phyloP scores from a whole-genome alignment of 2,113 vertebrate species.

The Osmerus mordax region DNA sequence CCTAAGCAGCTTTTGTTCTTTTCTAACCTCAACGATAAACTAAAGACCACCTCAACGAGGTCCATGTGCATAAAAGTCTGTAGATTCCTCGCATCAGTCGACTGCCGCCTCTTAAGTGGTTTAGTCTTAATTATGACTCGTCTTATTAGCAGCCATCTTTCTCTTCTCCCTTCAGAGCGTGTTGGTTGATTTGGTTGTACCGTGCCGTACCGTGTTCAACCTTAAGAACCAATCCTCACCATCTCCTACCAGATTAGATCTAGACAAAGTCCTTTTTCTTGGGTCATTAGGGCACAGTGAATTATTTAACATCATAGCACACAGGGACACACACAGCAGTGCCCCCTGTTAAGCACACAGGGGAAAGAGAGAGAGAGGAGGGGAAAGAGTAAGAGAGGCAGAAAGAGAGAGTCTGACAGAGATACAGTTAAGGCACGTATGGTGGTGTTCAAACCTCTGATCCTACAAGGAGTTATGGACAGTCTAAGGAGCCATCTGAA shows the following conservation, averaged over 20 bases:
- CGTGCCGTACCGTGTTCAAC: neutral
- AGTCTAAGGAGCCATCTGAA: slow-evolving; percentile 53
- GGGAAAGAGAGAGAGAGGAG: slow-evolving; percentile 31
- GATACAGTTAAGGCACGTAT: slow-evolving; percentile 62
- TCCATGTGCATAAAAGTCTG: slow-evolving; percentile 5
- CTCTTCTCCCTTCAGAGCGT: neutral
- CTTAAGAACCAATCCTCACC: neutral
- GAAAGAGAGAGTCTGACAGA: too few species aligned
- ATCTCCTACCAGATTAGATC: neutral
- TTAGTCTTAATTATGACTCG: slow-evolving; percentile 3
- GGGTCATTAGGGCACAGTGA: slow-evolving; percentile 57
- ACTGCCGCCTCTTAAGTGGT: slow-evolving; percentile 10
- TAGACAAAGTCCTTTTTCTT: slow-evolving; percentile 12
- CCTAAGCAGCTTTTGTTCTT: neutral
- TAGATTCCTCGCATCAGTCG: slow-evolving; percentile 11
- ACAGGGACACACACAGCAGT: slow-evolving; percentile 25
- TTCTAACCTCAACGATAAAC: neutral
- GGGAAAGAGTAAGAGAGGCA: slow-evolving; percentile 20
- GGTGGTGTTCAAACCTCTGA: slow-evolving; percentile 35
- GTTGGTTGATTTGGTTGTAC: neutral
- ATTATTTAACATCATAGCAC: slow-evolving; percentile 44
- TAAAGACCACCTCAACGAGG: slow-evolving; percentile 1
- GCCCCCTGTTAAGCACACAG: slow-evolving; percentile 31
- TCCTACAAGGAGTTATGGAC: neutral
- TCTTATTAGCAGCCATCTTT: slow-evolving; percentile 5